A percentile compares a stretch with the other conserved stretches of the same genome.
Evolutionary conservation across 2,888 invertebrate species (phyloP).

Genomic region (Agrotis exclamationis): DNA sequence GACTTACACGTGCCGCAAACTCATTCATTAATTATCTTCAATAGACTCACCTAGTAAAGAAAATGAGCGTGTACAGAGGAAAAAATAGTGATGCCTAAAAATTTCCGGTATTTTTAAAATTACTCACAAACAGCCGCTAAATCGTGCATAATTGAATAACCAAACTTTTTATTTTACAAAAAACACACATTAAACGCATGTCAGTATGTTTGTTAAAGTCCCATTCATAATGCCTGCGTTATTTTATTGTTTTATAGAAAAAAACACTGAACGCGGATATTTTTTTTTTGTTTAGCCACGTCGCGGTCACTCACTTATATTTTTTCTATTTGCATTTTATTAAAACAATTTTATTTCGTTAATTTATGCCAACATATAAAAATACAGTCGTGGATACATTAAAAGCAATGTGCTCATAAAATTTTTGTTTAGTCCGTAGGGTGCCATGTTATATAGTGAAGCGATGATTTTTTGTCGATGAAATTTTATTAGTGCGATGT

Average conservation of each 20-base stretch:
- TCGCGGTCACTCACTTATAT: conserved; percentile 58
- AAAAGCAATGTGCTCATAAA: conserved; percentile 77
- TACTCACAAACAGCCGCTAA: conserved; percentile 21
- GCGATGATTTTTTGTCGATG: conserved; percentile 66
- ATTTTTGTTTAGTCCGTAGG: conserved; percentile 76
- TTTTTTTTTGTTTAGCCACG: conserved; percentile 30
- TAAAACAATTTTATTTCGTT: conserved; percentile 64
- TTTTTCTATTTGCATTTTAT: conserved; percentile 54
- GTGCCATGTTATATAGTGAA: conserved; percentile 74
- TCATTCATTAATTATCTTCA: conserved; percentile 41
- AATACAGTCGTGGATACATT: conserved; percentile 66
- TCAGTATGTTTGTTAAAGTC: conserved; percentile 33
- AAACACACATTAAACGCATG: conserved; percentile 22
- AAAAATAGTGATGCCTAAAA: conserved; percentile 10
- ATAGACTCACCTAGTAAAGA: conserved; percentile 17
- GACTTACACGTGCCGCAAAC: conserved; percentile 11
- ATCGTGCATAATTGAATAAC: conserved; percentile 37
- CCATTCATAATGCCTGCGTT: conserved; percentile 52
- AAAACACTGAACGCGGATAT: conserved; percentile 29
- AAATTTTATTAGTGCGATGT: conserved; percentile 56
- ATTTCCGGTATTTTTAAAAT: not conserved
- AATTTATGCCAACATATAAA: conserved; percentile 68
- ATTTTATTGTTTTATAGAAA: conserved; percentile 31
- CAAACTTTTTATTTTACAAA: conserved; percentile 18
- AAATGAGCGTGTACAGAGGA: conserved; percentile 24